Evolutionary conservation across 1,140 invertebrate genomes (phyloP).

Genomic region (Drosophila virilis): DNA sequence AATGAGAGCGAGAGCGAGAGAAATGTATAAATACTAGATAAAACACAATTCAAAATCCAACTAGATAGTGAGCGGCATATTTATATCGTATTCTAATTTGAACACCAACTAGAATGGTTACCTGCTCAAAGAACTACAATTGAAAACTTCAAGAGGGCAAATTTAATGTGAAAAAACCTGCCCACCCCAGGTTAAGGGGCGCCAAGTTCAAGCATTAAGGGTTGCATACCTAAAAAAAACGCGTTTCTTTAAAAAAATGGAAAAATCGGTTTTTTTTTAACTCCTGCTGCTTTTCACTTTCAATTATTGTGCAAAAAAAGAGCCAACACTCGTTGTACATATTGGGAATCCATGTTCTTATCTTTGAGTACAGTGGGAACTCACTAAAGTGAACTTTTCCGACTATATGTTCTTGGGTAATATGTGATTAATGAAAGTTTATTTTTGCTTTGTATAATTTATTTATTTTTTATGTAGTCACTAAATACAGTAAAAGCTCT

Average conservation of each 20-base stretch:
- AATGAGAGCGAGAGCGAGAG: neutral
- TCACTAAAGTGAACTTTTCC: too few species aligned
- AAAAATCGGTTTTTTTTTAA: too few species aligned
- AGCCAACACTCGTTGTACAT: too few species aligned
- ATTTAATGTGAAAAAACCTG: neutral
- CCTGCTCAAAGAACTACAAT: neutral
- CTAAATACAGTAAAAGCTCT: too few species aligned
- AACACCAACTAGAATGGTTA: neutral
- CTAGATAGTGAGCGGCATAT: neutral
- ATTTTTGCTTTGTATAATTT: too few species aligned
- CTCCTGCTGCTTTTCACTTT: neutral
- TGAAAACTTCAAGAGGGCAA: neutral
- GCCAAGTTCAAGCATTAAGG: neutral
- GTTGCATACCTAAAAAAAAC: neutral
- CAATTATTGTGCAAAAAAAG: too few species aligned
- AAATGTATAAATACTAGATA: neutral
- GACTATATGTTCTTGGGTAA: too few species aligned
- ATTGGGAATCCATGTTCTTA: too few species aligned
- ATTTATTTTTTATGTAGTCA: too few species aligned
- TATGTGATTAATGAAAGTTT: too few species aligned
- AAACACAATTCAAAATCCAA: neutral
- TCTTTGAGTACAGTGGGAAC: too few species aligned
- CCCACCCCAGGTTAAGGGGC: neutral
- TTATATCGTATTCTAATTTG: neutral
- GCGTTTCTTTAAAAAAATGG: neutral